phyloP scores from a whole-genome alignment of 2,888 invertebrate genomes.

The Elysia crispata region DNA sequence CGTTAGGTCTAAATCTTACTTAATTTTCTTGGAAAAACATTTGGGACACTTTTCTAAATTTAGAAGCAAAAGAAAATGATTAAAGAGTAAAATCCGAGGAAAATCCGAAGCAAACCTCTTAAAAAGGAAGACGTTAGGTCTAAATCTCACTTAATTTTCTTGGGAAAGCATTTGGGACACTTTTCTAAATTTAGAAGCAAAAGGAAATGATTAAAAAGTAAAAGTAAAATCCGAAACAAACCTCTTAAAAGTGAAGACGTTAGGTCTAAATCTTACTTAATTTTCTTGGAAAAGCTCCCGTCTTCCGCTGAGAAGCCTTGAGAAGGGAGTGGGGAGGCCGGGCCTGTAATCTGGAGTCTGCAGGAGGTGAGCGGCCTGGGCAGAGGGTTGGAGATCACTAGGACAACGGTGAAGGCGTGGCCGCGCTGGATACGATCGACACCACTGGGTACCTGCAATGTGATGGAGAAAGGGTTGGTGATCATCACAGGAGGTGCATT shows the following conservation, averaged over 20 bases:
- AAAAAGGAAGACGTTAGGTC: not conserved
- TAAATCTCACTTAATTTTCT: constrained; percentile 22
- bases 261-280: not conserved
- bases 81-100: not conserved
- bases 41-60: no score
- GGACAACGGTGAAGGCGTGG: constrained; percentile 12
- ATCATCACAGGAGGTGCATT: not conserved
- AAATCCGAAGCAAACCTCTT: not conserved
- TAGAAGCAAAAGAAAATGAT: no score
- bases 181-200: no score
- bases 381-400: constrained; percentile 37
- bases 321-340: not conserved
- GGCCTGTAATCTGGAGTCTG: constrained; percentile 22
- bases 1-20: not conserved
- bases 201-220: no score
- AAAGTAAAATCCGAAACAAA: not conserved
- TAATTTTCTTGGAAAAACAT: not conserved
- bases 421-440: not conserved
- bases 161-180: no score
- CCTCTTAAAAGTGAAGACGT: not conserved
- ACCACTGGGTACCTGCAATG: not conserved
- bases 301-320: constrained; percentile 26
- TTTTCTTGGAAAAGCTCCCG: not conserved
- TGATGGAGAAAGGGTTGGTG: no score
- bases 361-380: constrained; percentile 29